These are phyloP conservation scores for Acanthoscelides obtectus DNA, from an alignment of 2,888 invertebrate species.

Conservation along the genomic window DNA sequence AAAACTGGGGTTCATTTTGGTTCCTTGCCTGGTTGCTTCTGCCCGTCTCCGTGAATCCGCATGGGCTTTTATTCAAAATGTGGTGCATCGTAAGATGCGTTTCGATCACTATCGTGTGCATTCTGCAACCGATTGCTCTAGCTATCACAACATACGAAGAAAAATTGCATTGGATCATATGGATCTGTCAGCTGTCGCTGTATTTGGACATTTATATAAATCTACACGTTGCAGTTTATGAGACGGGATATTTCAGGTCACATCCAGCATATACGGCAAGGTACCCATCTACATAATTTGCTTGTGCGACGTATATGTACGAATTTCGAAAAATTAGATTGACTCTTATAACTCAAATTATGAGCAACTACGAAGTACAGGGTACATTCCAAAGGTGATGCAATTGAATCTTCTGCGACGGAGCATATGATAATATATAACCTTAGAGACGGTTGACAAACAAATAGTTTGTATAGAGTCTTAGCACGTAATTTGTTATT, in stretches of 20 bases:
- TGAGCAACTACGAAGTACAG: too few relatives aligned
- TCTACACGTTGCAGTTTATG: constrained; percentile 15
- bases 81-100: constrained; percentile 26
- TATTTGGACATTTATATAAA: constrained; percentile 20
- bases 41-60: constrained; percentile 33
- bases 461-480: too few relatives aligned
- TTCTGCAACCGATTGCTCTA: constrained; percentile 8
- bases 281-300: too few relatives aligned
- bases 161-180: constrained; percentile 13
- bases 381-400: too few relatives aligned
- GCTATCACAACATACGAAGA: constrained; percentile 8
- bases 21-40: constrained; percentile 29
- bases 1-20: constrained; percentile 26
- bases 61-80: constrained; percentile 29
- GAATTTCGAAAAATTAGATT: too few relatives aligned
- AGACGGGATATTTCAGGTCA: constrained; percentile 11
- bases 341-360: too few relatives aligned
- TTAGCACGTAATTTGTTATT: too few relatives aligned
- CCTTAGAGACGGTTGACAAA: too few relatives aligned
- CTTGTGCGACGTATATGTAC: too few relatives aligned
- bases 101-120: constrained; percentile 8
- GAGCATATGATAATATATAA: too few relatives aligned
- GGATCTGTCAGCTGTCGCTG: constrained; percentile 13
- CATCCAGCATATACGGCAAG: constrained; percentile 18
- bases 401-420: too few relatives aligned